Evolutionary conservation across 2,797 vertebrate genomes (phyloP), one percentile per base, ranked within the genome.

Genomic region (Microcaecilia unicolor): DNA sequence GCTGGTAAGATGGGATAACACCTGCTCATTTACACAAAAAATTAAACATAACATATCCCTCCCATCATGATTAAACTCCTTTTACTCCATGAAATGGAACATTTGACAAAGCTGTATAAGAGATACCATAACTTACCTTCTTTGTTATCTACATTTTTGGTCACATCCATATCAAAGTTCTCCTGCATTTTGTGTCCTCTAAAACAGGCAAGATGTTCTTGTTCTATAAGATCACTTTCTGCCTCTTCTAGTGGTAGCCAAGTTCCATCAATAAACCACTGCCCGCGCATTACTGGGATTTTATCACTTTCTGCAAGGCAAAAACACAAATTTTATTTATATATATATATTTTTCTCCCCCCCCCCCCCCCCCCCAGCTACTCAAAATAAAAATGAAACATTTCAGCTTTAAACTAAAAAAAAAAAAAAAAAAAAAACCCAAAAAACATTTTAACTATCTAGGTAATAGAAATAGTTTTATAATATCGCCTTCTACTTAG

Each of bases 201-300:
- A 72, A 98, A 99, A 61, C 86, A 73, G 25, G 34, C 77, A 48
- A 99, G 83, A 60, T 99, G 95, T 62, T 97, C 91, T 44, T 80
- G 74, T 40, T 99, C 96, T 27, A 99, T 94, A 22, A 95, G 79
- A 61, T 98, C 90, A 23, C 95, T 92, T 67, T 98, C 94, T 9
- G 98, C 93, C 55, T 97, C 92, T 44, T 99, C 96, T 30, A 99
- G 61, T 3, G 95, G 95, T 13, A 91, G 88, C 96, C 95, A 99
- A 0, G 91, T 94, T 11, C 93, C 95, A 14, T 96, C 94, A 18
- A 92, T 86, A 59, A 98, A 98, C 96, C 95, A 98, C 66, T 96
- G 94, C 3, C 93, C 95, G 59, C 96, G 87, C 93, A 98, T 97
- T 20, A 98, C 93, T 8, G 93, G 88, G 62, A 98, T 96, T 55